Evolutionary conservation across 2,797 vertebrate species (phyloP).

Genomic region (Myotis findleyi): DNA sequence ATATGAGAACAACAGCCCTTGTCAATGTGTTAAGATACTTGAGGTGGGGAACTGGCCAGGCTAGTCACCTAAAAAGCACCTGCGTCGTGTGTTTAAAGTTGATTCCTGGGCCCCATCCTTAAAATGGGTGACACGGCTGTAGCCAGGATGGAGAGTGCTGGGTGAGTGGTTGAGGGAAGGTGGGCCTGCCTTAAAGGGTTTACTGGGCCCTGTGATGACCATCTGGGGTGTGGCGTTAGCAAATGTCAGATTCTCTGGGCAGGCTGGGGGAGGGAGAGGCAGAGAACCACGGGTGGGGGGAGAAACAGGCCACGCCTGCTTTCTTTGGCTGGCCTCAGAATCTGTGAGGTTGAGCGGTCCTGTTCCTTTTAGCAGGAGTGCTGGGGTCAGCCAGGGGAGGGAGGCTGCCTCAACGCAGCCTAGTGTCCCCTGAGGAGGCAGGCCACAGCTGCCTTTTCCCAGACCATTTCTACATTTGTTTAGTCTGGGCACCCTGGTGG

Average conservation of each 20-base stretch:
- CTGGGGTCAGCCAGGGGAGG: neutral
- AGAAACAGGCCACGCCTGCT: neutral
- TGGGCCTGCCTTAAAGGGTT: neutral
- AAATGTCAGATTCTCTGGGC: neutral
- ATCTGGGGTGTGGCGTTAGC: neutral
- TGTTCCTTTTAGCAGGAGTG: neutral
- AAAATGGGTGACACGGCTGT: neutral
- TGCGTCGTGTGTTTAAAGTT: neutral
- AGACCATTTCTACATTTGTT: conserved; percentile 2
- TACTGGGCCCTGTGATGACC: neutral
- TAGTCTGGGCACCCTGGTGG: conserved; percentile 16
- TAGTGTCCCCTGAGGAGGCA: neutral
- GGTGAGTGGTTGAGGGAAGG: neutral
- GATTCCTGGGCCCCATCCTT: neutral
- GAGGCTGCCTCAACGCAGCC: neutral
- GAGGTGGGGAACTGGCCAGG: neutral
- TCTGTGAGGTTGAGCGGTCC: neutral
- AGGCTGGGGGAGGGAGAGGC: neutral
- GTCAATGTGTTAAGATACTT: neutral
- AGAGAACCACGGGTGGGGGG: neutral
- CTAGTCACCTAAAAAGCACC: neutral
- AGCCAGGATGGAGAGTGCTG: neutral
- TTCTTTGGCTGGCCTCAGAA: neutral
- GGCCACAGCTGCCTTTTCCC: neutral
- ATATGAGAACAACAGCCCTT: neutral